phyloP scores from a whole-genome alignment of 1,140 invertebrate genomes.

The Olivierus martensii region DNA sequence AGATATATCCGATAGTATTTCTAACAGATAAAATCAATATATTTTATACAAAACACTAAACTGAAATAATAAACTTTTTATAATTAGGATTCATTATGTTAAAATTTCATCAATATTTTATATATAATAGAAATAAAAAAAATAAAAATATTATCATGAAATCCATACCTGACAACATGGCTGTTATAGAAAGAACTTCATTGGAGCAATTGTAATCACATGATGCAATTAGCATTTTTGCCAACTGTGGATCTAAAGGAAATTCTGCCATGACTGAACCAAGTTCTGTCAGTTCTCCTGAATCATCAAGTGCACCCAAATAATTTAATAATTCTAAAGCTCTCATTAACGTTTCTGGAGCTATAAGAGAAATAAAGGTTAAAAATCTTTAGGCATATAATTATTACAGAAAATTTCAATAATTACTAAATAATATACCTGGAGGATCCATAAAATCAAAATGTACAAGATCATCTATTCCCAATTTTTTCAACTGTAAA shows the following conservation, averaged over 20 bases:
- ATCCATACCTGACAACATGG: constrained; percentile 87
- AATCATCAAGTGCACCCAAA: constrained; percentile 89
- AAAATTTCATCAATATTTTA: no score
- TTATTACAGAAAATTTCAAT: no score
- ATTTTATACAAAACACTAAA: no score
- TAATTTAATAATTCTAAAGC: constrained; percentile 97
- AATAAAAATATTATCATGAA: background rate
- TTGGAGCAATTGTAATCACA: constrained; percentile 96
- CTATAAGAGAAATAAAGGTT: constrained; percentile 30
- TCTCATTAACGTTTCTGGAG: constrained; percentile 99
- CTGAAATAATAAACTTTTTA: no score
- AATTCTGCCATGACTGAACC: constrained; percentile 99
- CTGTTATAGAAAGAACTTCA: constrained; percentile 96
- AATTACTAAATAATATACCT: constrained; percentile 26
- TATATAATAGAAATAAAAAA: constrained; percentile 5
- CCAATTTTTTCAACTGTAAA: constrained; percentile 94
- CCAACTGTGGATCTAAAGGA: constrained; percentile 94
- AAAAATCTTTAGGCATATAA: no score
- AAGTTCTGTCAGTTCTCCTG: constrained; percentile 83
- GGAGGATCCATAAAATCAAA: constrained; percentile 99
- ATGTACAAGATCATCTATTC: constrained; percentile 98
- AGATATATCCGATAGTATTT: no score
- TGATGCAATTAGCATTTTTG: constrained; percentile 96
- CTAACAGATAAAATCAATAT: no score
- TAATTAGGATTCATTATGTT: no score